A percentile compares a stretch with the other conserved stretches of the same genome.
These are phyloP conservation scores for Cosmopolites sordidus DNA, from an alignment of 2,888 invertebrate species.

Conservation along the genomic window DNA sequence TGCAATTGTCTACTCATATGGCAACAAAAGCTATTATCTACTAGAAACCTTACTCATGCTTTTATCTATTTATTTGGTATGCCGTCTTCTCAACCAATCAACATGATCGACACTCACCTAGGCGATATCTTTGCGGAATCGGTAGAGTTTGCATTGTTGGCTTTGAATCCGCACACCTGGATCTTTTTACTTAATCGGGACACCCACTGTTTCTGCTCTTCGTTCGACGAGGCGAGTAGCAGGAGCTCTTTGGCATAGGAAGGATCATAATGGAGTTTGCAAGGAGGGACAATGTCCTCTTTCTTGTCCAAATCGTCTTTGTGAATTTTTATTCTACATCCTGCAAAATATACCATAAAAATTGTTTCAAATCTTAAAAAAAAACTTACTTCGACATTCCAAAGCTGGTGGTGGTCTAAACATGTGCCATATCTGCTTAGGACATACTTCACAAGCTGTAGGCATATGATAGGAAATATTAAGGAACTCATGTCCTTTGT, in stretches of 20 bases:
- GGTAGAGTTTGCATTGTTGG: constrained; percentile 61
- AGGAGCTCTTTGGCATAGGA: constrained; percentile 90
- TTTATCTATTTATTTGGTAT: too few species aligned
- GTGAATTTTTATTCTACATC: constrained; percentile 96
- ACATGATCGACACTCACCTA: constrained; percentile 61
- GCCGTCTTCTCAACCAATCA: neutral
- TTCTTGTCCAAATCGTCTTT: constrained; percentile 88
- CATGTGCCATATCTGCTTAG: constrained; percentile 96
- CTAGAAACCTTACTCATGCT: too few species aligned
- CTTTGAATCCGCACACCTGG: constrained; percentile 88
- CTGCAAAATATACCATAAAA: constrained; percentile 49
- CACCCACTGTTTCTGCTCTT: constrained; percentile 93
- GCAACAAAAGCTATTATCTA: too few species aligned
- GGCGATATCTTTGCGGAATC: constrained; percentile 71
- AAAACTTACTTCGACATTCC: constrained; percentile 84
- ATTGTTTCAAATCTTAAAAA: neutral
- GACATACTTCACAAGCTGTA: constrained; percentile 95
- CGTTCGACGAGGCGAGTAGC: constrained; percentile 77
- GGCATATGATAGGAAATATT: constrained; percentile 98
- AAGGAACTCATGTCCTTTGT: constrained; percentile 94
- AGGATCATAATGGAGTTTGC: constrained; percentile 94
- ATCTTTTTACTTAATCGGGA: constrained; percentile 85
- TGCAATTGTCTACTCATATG: too few species aligned
- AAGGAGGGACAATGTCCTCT: constrained; percentile 85
- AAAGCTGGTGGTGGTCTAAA: constrained; percentile 96